Percentiles rank a stretch among this genome's conserved stretches.
Evolutionary conservation across 2,797 vertebrate species (phyloP).

Genomic region (Pipistrellus pipistrellus): DNA sequence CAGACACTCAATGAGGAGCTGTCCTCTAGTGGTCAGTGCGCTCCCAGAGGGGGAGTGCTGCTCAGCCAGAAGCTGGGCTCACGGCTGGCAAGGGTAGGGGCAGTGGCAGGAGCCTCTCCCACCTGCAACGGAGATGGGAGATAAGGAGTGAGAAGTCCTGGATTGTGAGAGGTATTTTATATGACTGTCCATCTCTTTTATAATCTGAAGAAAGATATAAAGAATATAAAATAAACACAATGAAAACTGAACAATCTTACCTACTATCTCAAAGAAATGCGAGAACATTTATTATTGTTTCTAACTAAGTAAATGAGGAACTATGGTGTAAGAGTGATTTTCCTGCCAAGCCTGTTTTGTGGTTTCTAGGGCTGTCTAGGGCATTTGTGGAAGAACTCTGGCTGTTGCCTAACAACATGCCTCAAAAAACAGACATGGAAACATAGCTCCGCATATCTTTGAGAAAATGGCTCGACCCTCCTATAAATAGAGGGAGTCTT

Average conservation of each 20-base stretch:
- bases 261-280: not conserved
- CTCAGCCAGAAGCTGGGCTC: too few species aligned
- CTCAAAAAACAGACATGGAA: not conserved
- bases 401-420: not conserved
- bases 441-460: fast-evolving
- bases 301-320: conserved; percentile 1
- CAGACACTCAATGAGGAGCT: too few species aligned
- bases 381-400: not conserved
- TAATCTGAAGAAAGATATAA: not conserved
- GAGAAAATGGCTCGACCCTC: not conserved
- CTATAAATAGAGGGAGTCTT: not conserved
- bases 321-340: not conserved
- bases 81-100: too few species aligned
- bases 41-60: too few species aligned
- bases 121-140: too few species aligned
- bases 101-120: too few species aligned
- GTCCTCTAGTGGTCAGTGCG: not conserved
- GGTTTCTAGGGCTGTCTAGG: not conserved
- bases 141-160: too few species aligned
- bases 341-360: not conserved
- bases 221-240: not conserved
- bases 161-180: not conserved
- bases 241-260: not conserved
- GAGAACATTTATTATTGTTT: not conserved
- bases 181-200: not conserved